These are phyloP conservation scores for Oreohelix idahoensis DNA, from an alignment of 1,140 invertebrate species.

Conservation along the genomic window DNA sequence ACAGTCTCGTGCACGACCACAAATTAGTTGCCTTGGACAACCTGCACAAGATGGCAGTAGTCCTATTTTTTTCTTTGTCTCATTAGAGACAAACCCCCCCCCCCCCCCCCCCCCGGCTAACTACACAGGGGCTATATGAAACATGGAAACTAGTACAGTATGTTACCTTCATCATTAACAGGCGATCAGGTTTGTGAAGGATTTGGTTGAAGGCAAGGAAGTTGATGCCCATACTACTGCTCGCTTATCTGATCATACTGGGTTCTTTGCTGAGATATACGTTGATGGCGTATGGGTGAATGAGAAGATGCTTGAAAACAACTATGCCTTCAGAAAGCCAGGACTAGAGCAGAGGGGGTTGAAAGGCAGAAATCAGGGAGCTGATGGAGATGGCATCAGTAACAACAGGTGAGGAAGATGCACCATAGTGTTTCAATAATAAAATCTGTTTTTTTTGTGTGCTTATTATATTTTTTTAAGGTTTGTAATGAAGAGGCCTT, in stretches of 20 bases:
- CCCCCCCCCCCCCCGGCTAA: too few species aligned
- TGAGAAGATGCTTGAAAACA: constrained; percentile 35
- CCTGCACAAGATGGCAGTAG: too few species aligned
- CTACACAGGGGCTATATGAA: too few species aligned
- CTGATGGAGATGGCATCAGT: background rate
- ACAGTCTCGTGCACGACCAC: too few species aligned
- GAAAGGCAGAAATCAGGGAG: constrained; percentile 11
- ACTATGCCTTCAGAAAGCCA: constrained; percentile 27
- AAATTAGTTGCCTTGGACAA: too few species aligned
- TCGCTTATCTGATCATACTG: constrained; percentile 30
- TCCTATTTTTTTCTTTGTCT: too few species aligned
- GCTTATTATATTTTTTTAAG: too few species aligned
- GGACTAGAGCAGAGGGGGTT: constrained; percentile 36
- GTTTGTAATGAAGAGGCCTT: too few species aligned
- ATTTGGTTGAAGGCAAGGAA: constrained; percentile 31
- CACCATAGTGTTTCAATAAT: too few species aligned
- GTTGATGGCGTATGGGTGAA: constrained; percentile 11
- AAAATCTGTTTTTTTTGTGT: too few species aligned
- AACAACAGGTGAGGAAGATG: constrained; percentile 27
- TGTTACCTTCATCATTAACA: background rate
- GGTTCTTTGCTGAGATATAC: constrained; percentile 34
- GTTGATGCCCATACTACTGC: constrained; percentile 30
- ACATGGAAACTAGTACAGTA: too few species aligned
- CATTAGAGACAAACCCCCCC: too few species aligned
- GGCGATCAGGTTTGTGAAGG: constrained; percentile 23